phyloP scores from a whole-genome alignment of 2,888 invertebrate species.

The Lochmaea crataegi region DNA sequence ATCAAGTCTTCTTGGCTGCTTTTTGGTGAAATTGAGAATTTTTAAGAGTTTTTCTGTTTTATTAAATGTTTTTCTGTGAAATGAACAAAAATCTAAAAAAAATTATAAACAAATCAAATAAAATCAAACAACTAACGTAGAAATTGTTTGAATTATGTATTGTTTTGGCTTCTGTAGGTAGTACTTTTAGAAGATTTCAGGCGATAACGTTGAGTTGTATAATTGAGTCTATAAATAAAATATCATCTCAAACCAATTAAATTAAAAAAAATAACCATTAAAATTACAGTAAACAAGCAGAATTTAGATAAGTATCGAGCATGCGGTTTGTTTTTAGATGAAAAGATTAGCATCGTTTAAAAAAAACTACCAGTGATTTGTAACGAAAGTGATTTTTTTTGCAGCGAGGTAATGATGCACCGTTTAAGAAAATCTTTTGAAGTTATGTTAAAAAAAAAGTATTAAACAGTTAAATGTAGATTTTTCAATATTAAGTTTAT shows the following conservation, averaged over 20 bases:
- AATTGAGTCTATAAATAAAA: slow-evolving; percentile 10
- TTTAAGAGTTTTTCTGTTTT: too few species aligned
- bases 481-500: too few species aligned
- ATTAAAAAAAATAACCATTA: slow-evolving; percentile 10
- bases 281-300: slow-evolving; percentile 14
- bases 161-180: too few species aligned
- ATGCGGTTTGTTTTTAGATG: slow-evolving; percentile 46
- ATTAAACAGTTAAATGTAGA: slow-evolving; percentile 23
- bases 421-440: slow-evolving; percentile 50
- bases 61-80: too few species aligned
- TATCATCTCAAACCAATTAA: neutral
- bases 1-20: too few species aligned
- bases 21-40: too few species aligned
- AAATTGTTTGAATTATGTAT: too few species aligned
- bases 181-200: too few species aligned
- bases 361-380: slow-evolving; percentile 27
- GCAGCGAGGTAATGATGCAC: slow-evolving; percentile 51
- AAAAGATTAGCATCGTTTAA: slow-evolving; percentile 37
- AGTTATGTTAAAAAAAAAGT: slow-evolving; percentile 49
- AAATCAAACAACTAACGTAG: too few species aligned
- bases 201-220: too few species aligned
- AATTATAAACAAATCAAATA: too few species aligned
- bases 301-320: slow-evolving; percentile 34
- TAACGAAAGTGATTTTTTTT: slow-evolving; percentile 48
- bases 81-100: too few species aligned